A percentile compares a stretch with the other conserved stretches of the same genome.
phyloP scores from a whole-genome alignment of 2,888 invertebrate genomes.

The Cryptops parisi region DNA sequence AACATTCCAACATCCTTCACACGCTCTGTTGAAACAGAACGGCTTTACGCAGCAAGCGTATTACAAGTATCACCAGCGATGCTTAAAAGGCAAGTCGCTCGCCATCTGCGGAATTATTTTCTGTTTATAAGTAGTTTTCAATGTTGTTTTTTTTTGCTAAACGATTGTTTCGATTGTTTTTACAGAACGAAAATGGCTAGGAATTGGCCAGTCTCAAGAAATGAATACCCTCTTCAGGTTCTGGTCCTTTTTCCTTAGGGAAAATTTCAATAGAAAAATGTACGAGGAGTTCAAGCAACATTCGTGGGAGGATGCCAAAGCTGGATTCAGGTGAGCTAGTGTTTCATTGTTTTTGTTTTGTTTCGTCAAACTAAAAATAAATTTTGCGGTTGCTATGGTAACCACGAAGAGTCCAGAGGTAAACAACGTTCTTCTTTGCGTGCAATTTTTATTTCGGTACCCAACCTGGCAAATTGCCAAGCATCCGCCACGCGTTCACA shows the following conservation, averaged over 20 bases:
- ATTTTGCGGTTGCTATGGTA: too few relatives aligned
- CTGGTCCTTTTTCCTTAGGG: slow-evolving; percentile 98
- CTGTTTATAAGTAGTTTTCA: too few relatives aligned
- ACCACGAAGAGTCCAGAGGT: too few relatives aligned
- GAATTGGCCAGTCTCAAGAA: slow-evolving; percentile 90
- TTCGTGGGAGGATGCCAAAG: slow-evolving; percentile 84
- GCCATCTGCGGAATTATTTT: too few relatives aligned
- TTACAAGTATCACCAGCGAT: slow-evolving; percentile 86
- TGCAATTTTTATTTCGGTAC: too few relatives aligned
- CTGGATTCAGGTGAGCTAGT: slow-evolving; percentile 57
- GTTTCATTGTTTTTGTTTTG: too few relatives aligned
- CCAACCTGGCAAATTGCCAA: background rate
- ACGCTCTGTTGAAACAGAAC: slow-evolving; percentile 83
- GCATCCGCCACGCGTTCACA: background rate
- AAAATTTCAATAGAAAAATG: slow-evolving; percentile 97
- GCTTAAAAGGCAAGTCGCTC: slow-evolving; percentile 61
- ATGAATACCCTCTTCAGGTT: slow-evolving; percentile 99
- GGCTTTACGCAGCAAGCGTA: slow-evolving; percentile 97
- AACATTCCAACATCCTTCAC: slow-evolving; percentile 90
- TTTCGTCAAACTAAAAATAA: too few relatives aligned
- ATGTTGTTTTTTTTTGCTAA: background rate
- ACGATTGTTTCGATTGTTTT: slow-evolving; percentile 22
- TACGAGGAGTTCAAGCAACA: slow-evolving; percentile 85
- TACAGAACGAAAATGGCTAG: slow-evolving; percentile 78
- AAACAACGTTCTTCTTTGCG: too few relatives aligned